A percentile compares a stretch with the other conserved stretches of the same genome.
These are phyloP conservation scores for Caenorhabditis parvicauda DNA, from an alignment of 2,888 invertebrate species.

Conservation along the genomic window DNA sequence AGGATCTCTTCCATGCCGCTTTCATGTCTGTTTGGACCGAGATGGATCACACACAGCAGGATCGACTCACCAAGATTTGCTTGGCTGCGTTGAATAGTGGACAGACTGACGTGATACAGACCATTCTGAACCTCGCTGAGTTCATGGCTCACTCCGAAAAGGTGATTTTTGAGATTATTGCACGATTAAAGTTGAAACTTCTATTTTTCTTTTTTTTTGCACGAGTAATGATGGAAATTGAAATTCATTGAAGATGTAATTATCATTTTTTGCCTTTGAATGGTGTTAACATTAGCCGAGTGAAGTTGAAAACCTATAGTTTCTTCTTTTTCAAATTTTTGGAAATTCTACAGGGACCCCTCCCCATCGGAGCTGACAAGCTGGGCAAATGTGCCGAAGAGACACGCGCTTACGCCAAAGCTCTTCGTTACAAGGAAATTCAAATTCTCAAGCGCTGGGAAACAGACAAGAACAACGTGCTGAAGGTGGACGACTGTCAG, in stretches of 20 bases:
- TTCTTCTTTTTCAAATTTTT: too few relatives aligned
- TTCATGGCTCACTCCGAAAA: slow-evolving; percentile 99
- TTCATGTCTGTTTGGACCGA: slow-evolving; percentile 99
- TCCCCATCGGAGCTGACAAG: slow-evolving; percentile 83
- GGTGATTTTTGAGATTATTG: too few relatives aligned
- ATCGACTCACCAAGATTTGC: slow-evolving; percentile 81
- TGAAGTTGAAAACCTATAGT: too few relatives aligned
- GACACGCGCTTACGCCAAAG: slow-evolving; percentile 82
- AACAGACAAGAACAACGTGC: neutral
- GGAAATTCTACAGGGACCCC: slow-evolving; percentile 82
- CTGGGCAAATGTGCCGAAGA: slow-evolving; percentile 91
- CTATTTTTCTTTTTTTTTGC: neutral
- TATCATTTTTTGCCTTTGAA: too few relatives aligned
- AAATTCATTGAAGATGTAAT: neutral
- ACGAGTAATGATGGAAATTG: neutral
- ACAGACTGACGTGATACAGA: slow-evolving; percentile 54
- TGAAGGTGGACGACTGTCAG: slow-evolving; percentile 32
- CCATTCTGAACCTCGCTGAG: slow-evolving; percentile 83
- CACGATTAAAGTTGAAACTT: neutral
- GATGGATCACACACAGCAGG: slow-evolving; percentile 77
- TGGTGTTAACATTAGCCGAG: too few relatives aligned
- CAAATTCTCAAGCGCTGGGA: slow-evolving; percentile 33
- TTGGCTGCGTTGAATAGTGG: slow-evolving; percentile 75
- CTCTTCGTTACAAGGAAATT: slow-evolving; percentile 74
- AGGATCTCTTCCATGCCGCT: slow-evolving; percentile 95